Evolutionary conservation across 2,888 invertebrate genomes (phyloP), one percentile per base, ranked within the genome.

Genomic region (Amblyteles armatorius): DNA sequence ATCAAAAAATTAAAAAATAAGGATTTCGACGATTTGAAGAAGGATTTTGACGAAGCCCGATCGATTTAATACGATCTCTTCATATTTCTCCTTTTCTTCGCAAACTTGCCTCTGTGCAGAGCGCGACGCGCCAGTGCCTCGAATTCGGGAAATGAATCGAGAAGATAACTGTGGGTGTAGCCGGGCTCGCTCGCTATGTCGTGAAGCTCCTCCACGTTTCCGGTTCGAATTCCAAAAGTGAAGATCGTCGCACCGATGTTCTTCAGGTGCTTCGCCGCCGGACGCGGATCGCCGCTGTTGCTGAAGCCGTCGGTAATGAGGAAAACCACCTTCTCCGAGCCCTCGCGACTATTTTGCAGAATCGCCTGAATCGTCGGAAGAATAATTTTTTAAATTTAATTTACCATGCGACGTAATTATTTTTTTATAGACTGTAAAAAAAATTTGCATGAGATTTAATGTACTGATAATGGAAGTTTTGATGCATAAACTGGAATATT

Each of bases 301-400:
- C 96, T 96, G 90, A 96, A 96, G 16, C 96, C 96, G 90, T 97
- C 96, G 0, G 96, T 96, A 86, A 97, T 95, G 3, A 97, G 93
- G 89, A 97, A 96, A 11, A 97, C 94, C 0, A 96, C 95, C 91
- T 96, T 96, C 87, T 94, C 95, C 3, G 95, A 94, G 29, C 93
- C 92, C 36, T 93, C 91, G 22, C 95, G 93, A 29, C 94, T 92
- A 7, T 92, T 93, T 68, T 93, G 91, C 40, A 95, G 94, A 71
- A 95, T 95, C 79, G 94, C 94, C 95, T 95, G 87, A 26, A 90
- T 68, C 11, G 3, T 1, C 26, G 48, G 48, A 57, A 50, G 13
- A n/a, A n/a, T n/a, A 26, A 13, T 60, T 29, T 13, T 36, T n/a
- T 36, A 2, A 55, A 22, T 26, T 11, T 22, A 55, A 52, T 1